Conservation (phyloP, 2,888 invertebrate species). For the Podotricha telesiphe region DNA sequence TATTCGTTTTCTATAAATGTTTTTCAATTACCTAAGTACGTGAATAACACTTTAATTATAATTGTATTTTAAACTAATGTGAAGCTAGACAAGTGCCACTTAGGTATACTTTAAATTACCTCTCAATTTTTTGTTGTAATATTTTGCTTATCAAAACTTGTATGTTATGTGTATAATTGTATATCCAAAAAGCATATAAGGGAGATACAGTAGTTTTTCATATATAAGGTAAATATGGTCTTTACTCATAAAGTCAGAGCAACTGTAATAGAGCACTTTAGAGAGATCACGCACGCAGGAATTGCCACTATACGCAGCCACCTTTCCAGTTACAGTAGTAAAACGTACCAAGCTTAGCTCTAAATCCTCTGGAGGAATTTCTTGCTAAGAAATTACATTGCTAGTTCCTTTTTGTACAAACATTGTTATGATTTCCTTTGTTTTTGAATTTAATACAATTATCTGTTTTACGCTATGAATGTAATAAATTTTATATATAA, state of each 20-base stretch:
- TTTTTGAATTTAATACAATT: background rate
- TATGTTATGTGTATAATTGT: no score
- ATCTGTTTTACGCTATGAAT: background rate
- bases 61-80: background rate
- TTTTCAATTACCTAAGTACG: no score
- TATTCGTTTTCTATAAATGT: no score
- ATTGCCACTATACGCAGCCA: conserved; percentile 14
- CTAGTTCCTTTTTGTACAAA: conserved; percentile 5
- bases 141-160: no score
- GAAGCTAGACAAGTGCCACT: background rate
- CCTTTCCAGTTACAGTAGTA: conserved; percentile 12
- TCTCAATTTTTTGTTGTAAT: background rate
- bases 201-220: background rate
- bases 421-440: background rate
- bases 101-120: background rate
- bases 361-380: conserved; percentile 19
- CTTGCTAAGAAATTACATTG: conserved; percentile 24
- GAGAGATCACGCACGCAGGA: conserved; percentile 18
- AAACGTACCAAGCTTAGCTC: conserved; percentile 19
- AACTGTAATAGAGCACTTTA: conserved; percentile 13
- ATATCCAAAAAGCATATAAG: background rate
- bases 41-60: no score
- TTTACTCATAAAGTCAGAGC: conserved; percentile 5
- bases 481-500: background rate
- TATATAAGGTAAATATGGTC: conserved; percentile 15